Evolutionary conservation across 1,140 invertebrate genomes (phyloP).

Genomic region (Papilio polyxenes): DNA sequence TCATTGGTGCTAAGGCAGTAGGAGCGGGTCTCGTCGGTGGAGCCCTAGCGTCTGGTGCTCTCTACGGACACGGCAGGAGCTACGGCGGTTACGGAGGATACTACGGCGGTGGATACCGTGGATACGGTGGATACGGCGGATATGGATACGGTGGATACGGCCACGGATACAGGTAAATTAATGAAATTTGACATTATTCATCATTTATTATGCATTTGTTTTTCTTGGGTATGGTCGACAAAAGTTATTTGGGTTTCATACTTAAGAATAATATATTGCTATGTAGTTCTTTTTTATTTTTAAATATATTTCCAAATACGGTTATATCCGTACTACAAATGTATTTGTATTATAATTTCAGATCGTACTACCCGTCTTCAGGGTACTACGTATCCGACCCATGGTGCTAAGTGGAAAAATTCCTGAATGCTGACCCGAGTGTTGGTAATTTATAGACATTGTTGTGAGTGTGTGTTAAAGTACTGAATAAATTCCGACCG

Average conservation of each 20-base stretch:
- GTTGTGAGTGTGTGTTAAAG: conserved; percentile 33
- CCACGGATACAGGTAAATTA: conserved; percentile 42
- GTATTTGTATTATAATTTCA: conserved; percentile 47
- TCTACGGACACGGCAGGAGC: conserved; percentile 54
- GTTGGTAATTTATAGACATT: conserved; percentile 40
- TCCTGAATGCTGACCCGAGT: conserved; percentile 37
- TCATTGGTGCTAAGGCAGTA: conserved; percentile 60
- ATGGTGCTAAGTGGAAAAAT: conserved; percentile 47
- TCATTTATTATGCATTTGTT: not conserved
- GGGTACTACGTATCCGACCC: conserved; percentile 46
- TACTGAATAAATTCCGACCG: conserved; percentile 12
- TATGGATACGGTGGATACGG: conserved; percentile 36
- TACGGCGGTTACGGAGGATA: conserved; percentile 44
- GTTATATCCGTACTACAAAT: not conserved
- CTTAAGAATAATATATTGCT: too few species aligned
- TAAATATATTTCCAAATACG: not conserved
- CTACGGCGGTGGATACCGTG: conserved; percentile 44
- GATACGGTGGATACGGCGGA: conserved; percentile 49
- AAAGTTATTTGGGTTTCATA: not conserved
- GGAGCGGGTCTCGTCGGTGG: conserved; percentile 63
- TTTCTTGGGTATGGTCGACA: not conserved
- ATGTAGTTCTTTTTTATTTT: too few species aligned
- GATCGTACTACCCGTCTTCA: conserved; percentile 53
- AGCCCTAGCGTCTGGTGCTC: conserved; percentile 56
- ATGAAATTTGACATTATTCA: not conserved